Percentiles rank a stretch among this genome's conserved stretches.
Conservation (phyloP, 2,797 vertebrate genomes). For the Tokudaia muenninki region DNA sequence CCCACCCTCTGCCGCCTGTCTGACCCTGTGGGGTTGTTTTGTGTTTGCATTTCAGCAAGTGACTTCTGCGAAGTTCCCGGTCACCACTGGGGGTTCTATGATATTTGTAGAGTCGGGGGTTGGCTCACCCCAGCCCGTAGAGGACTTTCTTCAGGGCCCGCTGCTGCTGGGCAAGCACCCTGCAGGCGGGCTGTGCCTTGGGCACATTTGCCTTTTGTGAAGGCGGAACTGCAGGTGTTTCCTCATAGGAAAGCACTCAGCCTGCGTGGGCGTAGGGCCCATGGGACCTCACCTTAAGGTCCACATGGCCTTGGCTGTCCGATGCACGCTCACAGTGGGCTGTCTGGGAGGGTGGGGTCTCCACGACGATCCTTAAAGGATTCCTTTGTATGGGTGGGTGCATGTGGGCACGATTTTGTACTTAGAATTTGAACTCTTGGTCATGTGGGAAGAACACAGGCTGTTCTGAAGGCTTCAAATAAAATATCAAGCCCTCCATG, state of each 20-base stretch:
- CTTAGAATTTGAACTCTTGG: constrained; percentile 63
- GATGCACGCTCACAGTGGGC: constrained; percentile 28
- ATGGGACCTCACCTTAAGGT: constrained; percentile 68
- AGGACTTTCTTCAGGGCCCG: constrained; percentile 85
- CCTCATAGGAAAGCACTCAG: constrained; percentile 86
- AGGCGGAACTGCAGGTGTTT: constrained; percentile 82
- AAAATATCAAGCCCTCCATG: constrained; percentile 49
- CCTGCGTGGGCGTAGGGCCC: constrained; percentile 53
- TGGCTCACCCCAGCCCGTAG: constrained; percentile 44
- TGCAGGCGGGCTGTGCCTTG: constrained; percentile 75
- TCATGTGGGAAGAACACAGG: constrained; percentile 19
- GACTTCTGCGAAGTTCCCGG: constrained; percentile 74
- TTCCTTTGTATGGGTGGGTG: background rate
- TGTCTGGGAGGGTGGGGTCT: constrained; percentile 43
- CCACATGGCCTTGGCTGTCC: background rate
- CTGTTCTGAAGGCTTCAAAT: constrained; percentile 66
- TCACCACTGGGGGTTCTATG: constrained; percentile 73
- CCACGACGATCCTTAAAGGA: constrained; percentile 82
- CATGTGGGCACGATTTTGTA: constrained; percentile 65
- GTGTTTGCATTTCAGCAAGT: constrained; percentile 71
- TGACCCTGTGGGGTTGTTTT: constrained; percentile 82
- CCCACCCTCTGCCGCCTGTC: constrained; percentile 39
- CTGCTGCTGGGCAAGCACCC: constrained; percentile 23
- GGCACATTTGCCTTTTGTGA: constrained; percentile 86
- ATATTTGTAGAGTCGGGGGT: constrained; percentile 81